Base-by-base conservation (phyloP, 2,113 vertebrate species). In the Psittacus erithacus region DNA sequence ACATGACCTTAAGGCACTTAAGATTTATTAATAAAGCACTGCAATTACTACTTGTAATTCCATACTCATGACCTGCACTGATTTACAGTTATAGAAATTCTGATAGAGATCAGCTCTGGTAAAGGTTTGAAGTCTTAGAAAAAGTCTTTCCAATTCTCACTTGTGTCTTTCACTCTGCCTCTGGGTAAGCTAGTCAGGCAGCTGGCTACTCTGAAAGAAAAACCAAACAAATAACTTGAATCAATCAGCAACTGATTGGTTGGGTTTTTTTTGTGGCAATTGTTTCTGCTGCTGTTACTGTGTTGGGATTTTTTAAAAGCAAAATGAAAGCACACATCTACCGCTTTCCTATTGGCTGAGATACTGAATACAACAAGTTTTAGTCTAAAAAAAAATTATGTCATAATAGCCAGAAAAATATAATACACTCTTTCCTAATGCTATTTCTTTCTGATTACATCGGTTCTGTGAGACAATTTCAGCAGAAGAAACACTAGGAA, bases 201-300 rank as follows among this genome's bases (percentile, higher is more conserved):
- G 47, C 52, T 59, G 60, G 24, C 52, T 70, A 46, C 29, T 81
- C 60, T 11, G 20, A 41, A 81, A 68, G n/a, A 62, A 76, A 88
- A 59, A 76, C 5, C 23, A 64, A 73, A 77, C 10, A 55, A 90
- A 46, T 9, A 0, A 47, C 17, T 11, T 1, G 3, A 83, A 20
- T 53, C 5, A 1, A 49, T 38, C 50, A 81, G 28, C 91, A 92
- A 83, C 17, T 11, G 31, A 39, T 1, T 17, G 41, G 47, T 9
- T 44, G 24, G 16, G 2, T 3, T n/a, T 77, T 31, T 27, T 25
- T 35, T 25, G 52, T 25, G 11, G 6, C 7, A 2, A 0, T 11
- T 44, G 29, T 5, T 52, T 44, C 22, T 70, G 29, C 25, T 44
- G 57, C 57, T 59, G 33, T 35, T 59, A 35, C 2, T 24, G 22